Evolutionary conservation across 2,797 vertebrate species (phyloP).

Genomic region (Apogon talboti): DNA sequence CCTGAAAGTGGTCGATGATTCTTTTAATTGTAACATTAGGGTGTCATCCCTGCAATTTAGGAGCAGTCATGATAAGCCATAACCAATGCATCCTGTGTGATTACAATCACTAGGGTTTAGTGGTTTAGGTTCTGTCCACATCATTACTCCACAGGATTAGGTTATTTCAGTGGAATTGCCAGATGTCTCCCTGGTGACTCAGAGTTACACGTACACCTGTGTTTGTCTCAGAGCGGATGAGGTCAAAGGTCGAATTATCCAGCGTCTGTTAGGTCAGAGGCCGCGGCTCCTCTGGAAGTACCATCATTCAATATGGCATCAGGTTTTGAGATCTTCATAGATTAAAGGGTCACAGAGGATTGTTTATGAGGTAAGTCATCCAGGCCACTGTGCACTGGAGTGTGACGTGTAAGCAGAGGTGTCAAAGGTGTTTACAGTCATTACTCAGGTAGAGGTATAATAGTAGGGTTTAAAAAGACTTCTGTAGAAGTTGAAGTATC

Average conservation of each 20-base stretch:
- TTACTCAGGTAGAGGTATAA: no score
- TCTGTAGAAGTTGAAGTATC: no score
- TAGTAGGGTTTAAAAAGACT: no score
- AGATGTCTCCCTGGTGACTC: constrained; percentile 17
- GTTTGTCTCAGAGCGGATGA: background rate
- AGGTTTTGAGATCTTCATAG: background rate
- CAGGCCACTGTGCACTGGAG: no score
- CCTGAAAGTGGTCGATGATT: constrained; percentile 7
- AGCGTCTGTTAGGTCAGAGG: no score
- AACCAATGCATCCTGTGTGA: constrained; percentile 34
- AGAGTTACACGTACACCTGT: background rate
- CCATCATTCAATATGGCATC: constrained; percentile 14
- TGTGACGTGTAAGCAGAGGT: no score
- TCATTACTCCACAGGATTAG: constrained; percentile 45
- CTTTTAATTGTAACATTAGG: background rate
- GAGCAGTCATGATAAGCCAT: constrained; percentile 10
- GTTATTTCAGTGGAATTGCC: constrained; percentile 23
- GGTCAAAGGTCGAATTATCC: constrained; percentile 33
- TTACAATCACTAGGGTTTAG: constrained; percentile 35
- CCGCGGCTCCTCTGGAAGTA: no score
- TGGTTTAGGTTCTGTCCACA: constrained; percentile 26
- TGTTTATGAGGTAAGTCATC: background rate
- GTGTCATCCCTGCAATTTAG: constrained; percentile 2
- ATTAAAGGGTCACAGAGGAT: background rate
- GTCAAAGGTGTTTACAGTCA: no score